A percentile compares a stretch with the other conserved stretches of the same genome.
Evolutionary conservation across 2,888 invertebrate genomes (phyloP).

Genomic region (Pegoplata infirma): DNA sequence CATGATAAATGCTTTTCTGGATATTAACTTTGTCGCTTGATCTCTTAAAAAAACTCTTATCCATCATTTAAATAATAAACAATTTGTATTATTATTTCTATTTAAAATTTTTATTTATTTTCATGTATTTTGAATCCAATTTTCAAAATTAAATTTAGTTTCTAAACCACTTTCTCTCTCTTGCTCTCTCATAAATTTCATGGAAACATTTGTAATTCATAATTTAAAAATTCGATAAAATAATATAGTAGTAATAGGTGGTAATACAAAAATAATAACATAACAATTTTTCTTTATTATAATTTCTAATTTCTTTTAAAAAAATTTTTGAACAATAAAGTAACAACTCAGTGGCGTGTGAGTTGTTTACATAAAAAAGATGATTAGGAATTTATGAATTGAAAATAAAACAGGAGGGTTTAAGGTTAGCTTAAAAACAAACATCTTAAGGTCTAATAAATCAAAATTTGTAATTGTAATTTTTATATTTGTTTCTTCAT

Average conservation of each 20-base stretch:
- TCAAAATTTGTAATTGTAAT: conserved; percentile 1
- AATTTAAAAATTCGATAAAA: neutral
- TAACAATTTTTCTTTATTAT: conserved; percentile 1
- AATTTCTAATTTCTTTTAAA: neutral
- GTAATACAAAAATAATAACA: conserved; percentile 10
- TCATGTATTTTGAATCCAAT: conserved; percentile 24
- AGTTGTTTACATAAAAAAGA: neutral
- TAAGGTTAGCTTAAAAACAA: conserved; percentile 4
- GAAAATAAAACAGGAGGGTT: neutral
- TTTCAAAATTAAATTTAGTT: conserved; percentile 32
- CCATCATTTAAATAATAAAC: neutral
- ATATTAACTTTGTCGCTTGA: conserved; percentile 32
- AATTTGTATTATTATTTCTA: neutral
- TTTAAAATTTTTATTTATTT: conserved; percentile 27
- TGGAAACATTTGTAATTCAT: conserved; percentile 7
- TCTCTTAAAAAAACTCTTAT: no score
- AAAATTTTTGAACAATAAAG: neutral
- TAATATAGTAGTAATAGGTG: no score
- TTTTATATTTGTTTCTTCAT: neutral
- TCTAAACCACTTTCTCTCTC: no score
- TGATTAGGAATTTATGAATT: neutral
- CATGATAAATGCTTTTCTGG: conserved; percentile 72
- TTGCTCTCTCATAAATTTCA: neutral
- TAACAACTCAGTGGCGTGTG: neutral
- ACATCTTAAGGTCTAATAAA: neutral